A percentile compares a stretch with the other conserved stretches of the same genome.
These are phyloP conservation scores for Meghimatium bilineatum DNA, from an alignment of 2,888 invertebrate species.

Conservation along the genomic window DNA sequence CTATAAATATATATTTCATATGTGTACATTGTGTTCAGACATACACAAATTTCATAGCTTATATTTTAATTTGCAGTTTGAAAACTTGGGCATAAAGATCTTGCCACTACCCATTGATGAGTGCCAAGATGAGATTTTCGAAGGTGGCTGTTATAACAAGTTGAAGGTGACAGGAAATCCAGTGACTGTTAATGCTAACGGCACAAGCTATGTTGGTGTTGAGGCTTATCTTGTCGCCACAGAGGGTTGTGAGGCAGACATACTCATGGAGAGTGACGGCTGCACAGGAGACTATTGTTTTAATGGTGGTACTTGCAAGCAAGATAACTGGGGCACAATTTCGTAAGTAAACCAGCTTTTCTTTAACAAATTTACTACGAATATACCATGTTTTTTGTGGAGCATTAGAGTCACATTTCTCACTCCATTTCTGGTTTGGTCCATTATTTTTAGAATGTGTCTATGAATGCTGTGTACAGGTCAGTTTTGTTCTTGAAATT, in stretches of 20 bases:
- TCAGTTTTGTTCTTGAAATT: too few species aligned
- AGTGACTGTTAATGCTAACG: slow-evolving; percentile 95
- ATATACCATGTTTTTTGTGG: too few species aligned
- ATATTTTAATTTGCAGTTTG: slow-evolving; percentile 81
- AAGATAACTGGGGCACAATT: slow-evolving; percentile 65
- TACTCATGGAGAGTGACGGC: slow-evolving; percentile 90
- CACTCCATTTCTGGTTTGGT: too few species aligned
- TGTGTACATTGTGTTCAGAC: too few species aligned
- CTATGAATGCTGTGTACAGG: too few species aligned
- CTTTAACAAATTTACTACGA: too few species aligned
- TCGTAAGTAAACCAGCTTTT: slow-evolving; percentile 57
- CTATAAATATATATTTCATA: too few species aligned
- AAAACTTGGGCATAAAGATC: slow-evolving; percentile 94
- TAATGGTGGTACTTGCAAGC: slow-evolving; percentile 95
- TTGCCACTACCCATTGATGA: slow-evolving; percentile 96
- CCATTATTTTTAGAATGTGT: too few species aligned
- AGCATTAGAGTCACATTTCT: too few species aligned
- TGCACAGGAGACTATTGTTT: slow-evolving; percentile 85
- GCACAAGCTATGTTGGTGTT: slow-evolving; percentile 96
- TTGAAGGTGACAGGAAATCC: slow-evolving; percentile 81
- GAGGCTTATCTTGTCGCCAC: slow-evolving; percentile 93
- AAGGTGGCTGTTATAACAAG: slow-evolving; percentile 94
- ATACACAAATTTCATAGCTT: too few species aligned
- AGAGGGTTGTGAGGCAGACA: slow-evolving; percentile 77
- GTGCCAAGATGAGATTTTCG: slow-evolving; percentile 73